Evolutionary conservation across 23 tunicate species (phyloP), one percentile per base, ranked within the genome.

Genomic region (Clavelina lepadiformis): DNA sequence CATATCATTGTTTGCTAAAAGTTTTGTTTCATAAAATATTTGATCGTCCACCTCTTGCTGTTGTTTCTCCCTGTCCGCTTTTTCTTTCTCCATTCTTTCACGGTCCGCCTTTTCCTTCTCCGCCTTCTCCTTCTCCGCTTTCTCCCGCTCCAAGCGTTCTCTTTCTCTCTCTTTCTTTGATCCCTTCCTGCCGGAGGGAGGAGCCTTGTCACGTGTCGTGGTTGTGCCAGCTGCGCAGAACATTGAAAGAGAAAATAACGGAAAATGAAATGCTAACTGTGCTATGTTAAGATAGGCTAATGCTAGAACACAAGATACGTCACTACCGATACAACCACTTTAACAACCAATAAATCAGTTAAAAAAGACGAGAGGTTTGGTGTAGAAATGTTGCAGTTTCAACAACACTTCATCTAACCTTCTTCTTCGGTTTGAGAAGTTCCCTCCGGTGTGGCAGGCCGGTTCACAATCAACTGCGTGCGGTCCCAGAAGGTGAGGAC

Each of bases 401-500:
- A n/a, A n/a, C n/a, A n/a, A n/a, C n/a, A n/a, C n/a, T n/a, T n/a
- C n/a, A n/a, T n/a, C n/a, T n/a, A n/a, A n/a, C n/a, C 82, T 20
- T 76, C 82, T 25, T 56, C 85, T 0, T 35, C 46, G 6, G 37
- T 51, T 8, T 52, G 61, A 7, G 70, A 21, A 8, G 31, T 25
- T n/a, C n/a, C n/a, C n/a, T 89, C 97, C 2, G 88, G 89, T 1
- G 83, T 75, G n/a, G 71, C 20, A 5, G 89, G 73, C 22, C 70
- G 63, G 41, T 77, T 75, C 33, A 81, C 97, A 24, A 65, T 38
- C 32, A 81, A 56, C 11, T 73, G 56, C 23, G 79, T 81, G 31
- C 97, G 67, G 46, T 89, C 97, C 97, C 97, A 89, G 38, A 28
- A 55, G 29, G 81, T 69, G 26, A 89, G 61, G 28, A 81, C 56